Evolutionary conservation across 2,888 invertebrate genomes (phyloP), one percentile per base, ranked within the genome.

Genomic region (Diachrysia chrysitis): DNA sequence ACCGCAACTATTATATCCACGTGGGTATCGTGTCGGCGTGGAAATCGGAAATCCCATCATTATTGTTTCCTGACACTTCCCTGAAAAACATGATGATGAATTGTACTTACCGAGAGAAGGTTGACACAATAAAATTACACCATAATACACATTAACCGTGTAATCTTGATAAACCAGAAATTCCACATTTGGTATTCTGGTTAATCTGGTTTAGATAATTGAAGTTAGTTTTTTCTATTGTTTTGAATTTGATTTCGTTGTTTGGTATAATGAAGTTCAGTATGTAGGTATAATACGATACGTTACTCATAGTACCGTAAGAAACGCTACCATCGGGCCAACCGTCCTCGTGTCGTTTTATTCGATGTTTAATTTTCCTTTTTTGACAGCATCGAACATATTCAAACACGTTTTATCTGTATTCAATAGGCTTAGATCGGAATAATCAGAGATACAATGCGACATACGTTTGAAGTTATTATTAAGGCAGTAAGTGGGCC

Each of bases 401-500:
- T 86, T 87, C 85, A 85, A 90, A 89, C 86, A 87, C 82, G 85
- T 87, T 91, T 82, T 93, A 93, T 93, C 91, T 91, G 82, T 85
- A 91, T 93, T 92, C 89, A 92, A 92, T 92, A 87, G 90, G 85
- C 87, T 90, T 92, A 92, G 92, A 93, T 94, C 92, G 86, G 90
- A 92, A 93, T 93, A 93, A 93, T 93, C 91, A 89, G 86, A 91
- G 89, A 91, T 92, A 93, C 93, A 94, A 94, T 93, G 92, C 90
- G 92, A 92, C 93, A 92, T 92, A 89, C 87, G 92, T 90, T 92
- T 92, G 92, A 92, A 92, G 91, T 92, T 93, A 93, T 93, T 94
- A 93, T 94, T 90, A 93, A 92, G 89, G 90, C 89, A 86, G 87
- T 89, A 89, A 92, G 91, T 90, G 89, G 88, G 86, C 85, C 86